Percentiles rank a stretch among this genome's conserved stretches.
Evolutionary conservation across 2,113 vertebrate species (phyloP).

Genomic region (Aphyosemion australe): DNA sequence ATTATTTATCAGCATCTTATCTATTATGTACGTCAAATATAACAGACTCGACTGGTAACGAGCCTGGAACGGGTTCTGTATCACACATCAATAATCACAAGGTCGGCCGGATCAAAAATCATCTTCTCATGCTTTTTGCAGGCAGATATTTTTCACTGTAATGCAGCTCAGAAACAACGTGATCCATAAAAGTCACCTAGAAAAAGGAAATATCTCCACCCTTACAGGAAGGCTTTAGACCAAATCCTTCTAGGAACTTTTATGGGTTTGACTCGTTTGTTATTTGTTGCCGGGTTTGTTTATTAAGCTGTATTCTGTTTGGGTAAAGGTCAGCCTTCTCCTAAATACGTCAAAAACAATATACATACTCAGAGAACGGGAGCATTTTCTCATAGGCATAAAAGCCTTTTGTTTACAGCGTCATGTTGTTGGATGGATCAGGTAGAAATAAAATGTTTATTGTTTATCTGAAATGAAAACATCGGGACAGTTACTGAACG

Average conservation of each 20-base stretch:
- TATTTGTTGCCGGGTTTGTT: not conserved
- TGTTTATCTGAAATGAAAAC: not conserved
- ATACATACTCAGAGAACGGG: not conserved
- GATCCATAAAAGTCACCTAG: slow-evolving; percentile 5
- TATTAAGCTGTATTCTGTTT: not conserved
- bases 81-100: slow-evolving; percentile 48
- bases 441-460: not conserved
- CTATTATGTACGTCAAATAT: slow-evolving; percentile 45
- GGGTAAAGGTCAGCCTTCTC: no score
- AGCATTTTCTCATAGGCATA: not conserved
- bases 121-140: slow-evolving; percentile 27
- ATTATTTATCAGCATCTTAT: slow-evolving; percentile 41
- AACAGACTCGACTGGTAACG: slow-evolving; percentile 20
- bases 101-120: slow-evolving; percentile 57
- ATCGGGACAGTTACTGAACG: no score
- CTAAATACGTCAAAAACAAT: slow-evolving; percentile 1
- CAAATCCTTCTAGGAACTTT: not conserved
- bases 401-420: not conserved
- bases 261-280: not conserved
- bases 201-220: slow-evolving; percentile 2
- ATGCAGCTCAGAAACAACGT: slow-evolving; percentile 12
- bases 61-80: slow-evolving; percentile 29
- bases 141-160: slow-evolving; percentile 39
- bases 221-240: slow-evolving; percentile 10
- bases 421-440: not conserved